Evolutionary conservation across 1,140 invertebrate genomes (phyloP).

Genomic region (Wasmannia auropunctata): DNA sequence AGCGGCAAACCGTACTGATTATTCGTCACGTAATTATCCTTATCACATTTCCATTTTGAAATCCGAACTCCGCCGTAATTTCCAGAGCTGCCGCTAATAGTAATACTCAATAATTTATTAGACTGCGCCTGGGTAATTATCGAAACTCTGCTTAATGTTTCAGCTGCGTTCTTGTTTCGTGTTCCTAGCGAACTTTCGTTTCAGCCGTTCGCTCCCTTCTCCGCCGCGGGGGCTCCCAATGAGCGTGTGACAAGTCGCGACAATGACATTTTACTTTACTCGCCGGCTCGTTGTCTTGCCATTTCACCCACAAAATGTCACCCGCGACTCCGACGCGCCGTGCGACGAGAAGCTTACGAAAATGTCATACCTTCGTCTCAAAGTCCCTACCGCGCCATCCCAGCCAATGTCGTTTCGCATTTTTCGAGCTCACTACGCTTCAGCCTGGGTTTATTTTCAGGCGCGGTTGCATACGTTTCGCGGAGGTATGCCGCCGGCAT

Average conservation of each 20-base stretch:
- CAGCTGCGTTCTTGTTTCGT: neutral
- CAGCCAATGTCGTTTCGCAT: constrained; percentile 53
- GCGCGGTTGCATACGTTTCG: constrained; percentile 39
- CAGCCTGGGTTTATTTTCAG: constrained; percentile 50
- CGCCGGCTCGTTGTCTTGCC: constrained; percentile 59
- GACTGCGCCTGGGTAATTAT: neutral
- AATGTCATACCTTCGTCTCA: constrained; percentile 64
- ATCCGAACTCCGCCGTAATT: neutral
- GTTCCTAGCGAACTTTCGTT: constrained; percentile 15
- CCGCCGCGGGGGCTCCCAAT: neutral
- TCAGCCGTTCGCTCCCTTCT: neutral
- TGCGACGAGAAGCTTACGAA: constrained; percentile 42
- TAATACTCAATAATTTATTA: constrained; percentile 21
- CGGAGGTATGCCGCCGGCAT: constrained; percentile 9
- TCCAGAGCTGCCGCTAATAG: constrained; percentile 1
- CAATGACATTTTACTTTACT: constrained; percentile 70
- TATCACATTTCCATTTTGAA: constrained; percentile 24
- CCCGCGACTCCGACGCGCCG: constrained; percentile 14
- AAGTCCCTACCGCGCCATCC: constrained; percentile 18
- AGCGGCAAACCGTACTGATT: neutral
- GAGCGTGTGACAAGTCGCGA: constrained; percentile 52
- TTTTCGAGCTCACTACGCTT: constrained; percentile 40
- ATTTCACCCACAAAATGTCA: constrained; percentile 71
- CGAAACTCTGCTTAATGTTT: constrained; percentile 34
- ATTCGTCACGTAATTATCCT: constrained; percentile 8